Base-by-base conservation (phyloP, 2,797 vertebrate species). In the Phyllotis vaccarum region DNA sequence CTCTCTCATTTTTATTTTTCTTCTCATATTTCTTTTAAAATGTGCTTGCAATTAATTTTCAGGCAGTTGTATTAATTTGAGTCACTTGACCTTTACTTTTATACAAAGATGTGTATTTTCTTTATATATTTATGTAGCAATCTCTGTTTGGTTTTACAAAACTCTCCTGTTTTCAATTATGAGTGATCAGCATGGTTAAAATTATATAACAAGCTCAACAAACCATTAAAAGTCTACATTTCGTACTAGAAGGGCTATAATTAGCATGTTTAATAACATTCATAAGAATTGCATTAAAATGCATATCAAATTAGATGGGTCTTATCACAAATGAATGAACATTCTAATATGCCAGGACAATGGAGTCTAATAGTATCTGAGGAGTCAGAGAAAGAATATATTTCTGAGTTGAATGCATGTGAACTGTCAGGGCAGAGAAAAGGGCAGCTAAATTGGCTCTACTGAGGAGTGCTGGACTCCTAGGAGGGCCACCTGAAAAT, bases 401-500 rank as follows among this genome's bases (percentile, higher is more conserved):
- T 97, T 96, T 97, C 87, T 95, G 29, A 93, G 94, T 29, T 95
- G 97, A 97, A 94, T 78, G 86, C 94, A 95, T 91, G 97, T 92
- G 96, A 98, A 98, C 94, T 96, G 95, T 96, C 95, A 98, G 93
- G 87, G 91, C 96, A 97, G 92, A 75, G 95, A 96, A 97, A 97
- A 79, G 56, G 70, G 76, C 70, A 96, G 81, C 70, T 94, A 94
- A 98, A 97, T 91, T 97, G 95, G 80, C 81, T 98, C 96, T 97
- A 93, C 16, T 97, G 96, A 97, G 94, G 81, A 98, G 90, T 78
- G 87, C 70, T 95, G 79, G 91, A 98, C 97, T 98, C 98, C 98
- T 98, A 97, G 94, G 98, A 98, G 98, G 95, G 90, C 86, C 90
- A 98, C 98, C 97, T 98, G 96, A 97, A 98, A 98, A 98, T 98